A percentile compares a stretch with the other conserved stretches of the same genome.
Evolutionary conservation across 1,140 invertebrate genomes (phyloP).

Genomic region (Subanguina moxae): DNA sequence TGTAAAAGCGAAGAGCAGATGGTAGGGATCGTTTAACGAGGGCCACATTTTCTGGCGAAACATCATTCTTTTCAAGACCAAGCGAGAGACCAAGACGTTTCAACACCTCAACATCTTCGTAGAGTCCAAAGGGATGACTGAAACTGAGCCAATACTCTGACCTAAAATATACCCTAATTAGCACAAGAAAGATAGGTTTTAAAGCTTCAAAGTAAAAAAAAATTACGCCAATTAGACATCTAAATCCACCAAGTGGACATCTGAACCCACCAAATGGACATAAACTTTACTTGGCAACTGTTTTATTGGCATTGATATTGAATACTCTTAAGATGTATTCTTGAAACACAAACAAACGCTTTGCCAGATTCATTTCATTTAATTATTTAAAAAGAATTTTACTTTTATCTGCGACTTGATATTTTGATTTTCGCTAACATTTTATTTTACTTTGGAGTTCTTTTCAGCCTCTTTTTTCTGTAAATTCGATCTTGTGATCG

Average conservation of each 20-base stretch:
- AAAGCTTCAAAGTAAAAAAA: neutral
- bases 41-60: neutral
- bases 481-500: too few relatives aligned
- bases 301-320: too few relatives aligned
- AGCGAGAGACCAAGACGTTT: conserved; percentile 79
- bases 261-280: too few relatives aligned
- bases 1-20: neutral
- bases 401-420: too few relatives aligned
- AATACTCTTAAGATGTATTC: too few relatives aligned
- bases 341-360: too few relatives aligned
- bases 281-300: too few relatives aligned
- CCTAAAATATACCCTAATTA: neutral
- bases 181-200: neutral
- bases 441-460: too few relatives aligned
- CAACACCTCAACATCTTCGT: conserved; percentile 86
- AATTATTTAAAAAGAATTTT: too few relatives aligned
- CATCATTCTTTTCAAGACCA: neutral
- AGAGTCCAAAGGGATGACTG: conserved; percentile 96
- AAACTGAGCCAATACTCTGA: conserved; percentile 74
- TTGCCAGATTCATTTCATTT: too few relatives aligned
- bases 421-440: too few relatives aligned
- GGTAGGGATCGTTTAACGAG: neutral
- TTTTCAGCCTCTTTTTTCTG: too few relatives aligned
- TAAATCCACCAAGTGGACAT: neutral
- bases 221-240: neutral